Base-by-base conservation (phyloP, 2,113 vertebrate species). In the Petrocephalus microphthalmus region DNA sequence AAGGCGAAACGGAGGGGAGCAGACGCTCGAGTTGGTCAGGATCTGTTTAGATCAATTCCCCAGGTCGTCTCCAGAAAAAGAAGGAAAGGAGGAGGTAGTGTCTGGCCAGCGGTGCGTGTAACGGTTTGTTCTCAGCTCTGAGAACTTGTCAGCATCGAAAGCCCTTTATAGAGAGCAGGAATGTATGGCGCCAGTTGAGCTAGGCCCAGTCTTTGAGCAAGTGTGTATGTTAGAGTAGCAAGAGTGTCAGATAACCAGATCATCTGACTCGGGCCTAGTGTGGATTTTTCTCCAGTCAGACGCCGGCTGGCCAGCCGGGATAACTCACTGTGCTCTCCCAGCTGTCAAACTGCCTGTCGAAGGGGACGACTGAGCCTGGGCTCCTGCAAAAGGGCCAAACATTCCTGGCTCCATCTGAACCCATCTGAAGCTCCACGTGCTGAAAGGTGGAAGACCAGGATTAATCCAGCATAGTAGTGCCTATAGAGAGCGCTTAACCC, bases 1-100 rank as follows among this genome's bases (percentile, higher is more conserved):
- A 88, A 89, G 86, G 92, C 87, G 87, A 51, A 83, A 84, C 64
- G 88, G 90, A 89, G 86, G 86, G 71, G 87, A 89, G 85, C 89
- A 60, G 37, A 19, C 53, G 6, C 47, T 20, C 1, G 56, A 84
- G 42, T 45, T 53, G 37, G 74, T 29, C 22, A 49, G 20, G 11
- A 83, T n/a, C 87, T 83, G 67, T 45, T 78, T 53, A 56, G 74
- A 88, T 88, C 53, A 81, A 57, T 88, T 88, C 53, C 25, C 52
- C 42, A 10, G 78, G 53, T 25, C 5, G 42, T 56, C 52, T 88
- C 25, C 51, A 20, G 37, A 84, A 52, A 37, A 47, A 84, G 74
- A 87, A 20, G n/a, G 57, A 86, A 67, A n/a, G 51, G 42, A 60
- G 13, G 20, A 47, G 57, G 19, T 71, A 88, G 29, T 22, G 54